Evolutionary conservation across 1,140 invertebrate genomes (phyloP).

Genomic region (Bombus superbus): DNA sequence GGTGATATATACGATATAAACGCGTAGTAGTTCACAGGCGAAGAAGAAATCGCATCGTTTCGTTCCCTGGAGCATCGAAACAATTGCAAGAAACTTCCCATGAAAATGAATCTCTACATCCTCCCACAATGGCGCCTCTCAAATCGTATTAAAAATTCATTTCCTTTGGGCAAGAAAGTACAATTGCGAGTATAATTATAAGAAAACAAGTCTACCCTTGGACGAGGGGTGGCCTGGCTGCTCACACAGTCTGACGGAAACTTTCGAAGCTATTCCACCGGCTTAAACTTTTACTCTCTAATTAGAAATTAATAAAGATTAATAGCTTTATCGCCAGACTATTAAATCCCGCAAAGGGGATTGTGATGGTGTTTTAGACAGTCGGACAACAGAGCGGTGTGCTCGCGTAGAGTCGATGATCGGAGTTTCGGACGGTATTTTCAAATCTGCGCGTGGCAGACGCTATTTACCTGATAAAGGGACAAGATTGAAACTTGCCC

Average conservation of each 20-base stretch:
- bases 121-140: background rate
- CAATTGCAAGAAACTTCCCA: background rate
- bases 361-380: conserved; percentile 41
- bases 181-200: conserved; percentile 53
- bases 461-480: conserved; percentile 40
- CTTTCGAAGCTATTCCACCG: conserved; percentile 56
- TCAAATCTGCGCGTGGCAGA: conserved; percentile 34
- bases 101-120: background rate
- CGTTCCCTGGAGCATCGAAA: background rate
- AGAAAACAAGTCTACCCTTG: conserved; percentile 53
- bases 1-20: background rate
- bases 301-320: conserved; percentile 78
- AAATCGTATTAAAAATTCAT: conserved; percentile 40
- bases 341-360: conserved; percentile 65
- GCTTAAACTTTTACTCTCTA: conserved; percentile 72
- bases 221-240: background rate
- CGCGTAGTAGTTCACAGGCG: background rate
- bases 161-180: background rate
- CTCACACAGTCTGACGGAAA: conserved; percentile 7
- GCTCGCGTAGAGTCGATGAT: background rate
- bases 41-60: conserved; percentile 5
- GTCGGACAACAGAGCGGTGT: conserved; percentile 20
- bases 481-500: conserved; percentile 17
- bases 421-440: conserved; percentile 22
- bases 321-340: conserved; percentile 74